phyloP scores from a whole-genome alignment of 2,888 invertebrate species.

The Parthenolecanium corni region DNA sequence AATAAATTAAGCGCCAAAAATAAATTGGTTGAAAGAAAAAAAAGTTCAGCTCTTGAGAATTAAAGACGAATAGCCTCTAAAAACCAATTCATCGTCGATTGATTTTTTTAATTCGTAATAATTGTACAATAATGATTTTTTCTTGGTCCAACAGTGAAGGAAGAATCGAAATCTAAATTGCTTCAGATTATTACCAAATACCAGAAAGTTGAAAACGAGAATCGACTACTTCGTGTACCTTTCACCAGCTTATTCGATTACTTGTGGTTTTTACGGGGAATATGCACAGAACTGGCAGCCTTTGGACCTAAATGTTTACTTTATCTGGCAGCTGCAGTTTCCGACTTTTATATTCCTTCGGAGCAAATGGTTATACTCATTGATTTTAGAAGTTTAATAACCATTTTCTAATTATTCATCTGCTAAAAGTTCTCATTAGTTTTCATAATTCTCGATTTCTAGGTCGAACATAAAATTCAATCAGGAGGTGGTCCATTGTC shows the following conservation, averaged over 20 bases:
- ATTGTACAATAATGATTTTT: too few species aligned
- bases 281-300: constrained; percentile 61
- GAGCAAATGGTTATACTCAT: constrained; percentile 69
- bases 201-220: constrained; percentile 62
- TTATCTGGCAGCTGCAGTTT: constrained; percentile 96
- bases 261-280: constrained; percentile 75
- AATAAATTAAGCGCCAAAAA: too few species aligned
- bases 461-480: constrained; percentile 94
- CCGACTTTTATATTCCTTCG: constrained; percentile 94
- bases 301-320: constrained; percentile 60
- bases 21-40: too few species aligned
- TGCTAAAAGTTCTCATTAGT: too few species aligned
- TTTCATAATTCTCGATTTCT: constrained; percentile 35
- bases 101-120: too few species aligned
- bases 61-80: too few species aligned
- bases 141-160: constrained; percentile 46
- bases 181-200: constrained; percentile 62
- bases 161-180: constrained; percentile 59
- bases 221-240: constrained; percentile 59
- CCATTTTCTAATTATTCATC: neutral
- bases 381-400: too few species aligned
- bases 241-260: constrained; percentile 85
- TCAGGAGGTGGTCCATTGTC: constrained; percentile 72
- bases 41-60: too few species aligned
- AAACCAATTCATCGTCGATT: too few species aligned